A percentile compares a stretch with the other conserved stretches of the same genome.
These are phyloP conservation scores for Dicycla oo DNA, from an alignment of 2,888 invertebrate species.

Conservation along the genomic window DNA sequence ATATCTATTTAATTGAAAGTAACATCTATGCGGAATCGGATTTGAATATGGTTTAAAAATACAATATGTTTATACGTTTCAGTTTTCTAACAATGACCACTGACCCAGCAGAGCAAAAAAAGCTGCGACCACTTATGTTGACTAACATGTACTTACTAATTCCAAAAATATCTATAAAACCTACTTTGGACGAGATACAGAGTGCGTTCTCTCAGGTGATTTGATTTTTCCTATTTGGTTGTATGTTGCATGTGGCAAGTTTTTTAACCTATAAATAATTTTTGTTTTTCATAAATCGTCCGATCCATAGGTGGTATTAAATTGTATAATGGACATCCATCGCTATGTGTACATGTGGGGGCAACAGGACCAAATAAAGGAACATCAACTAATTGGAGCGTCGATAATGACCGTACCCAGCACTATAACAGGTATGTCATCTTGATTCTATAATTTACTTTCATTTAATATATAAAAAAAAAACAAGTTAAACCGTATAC, in stretches of 20 bases:
- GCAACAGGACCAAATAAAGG: constrained; percentile 90
- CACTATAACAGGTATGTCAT: constrained; percentile 71
- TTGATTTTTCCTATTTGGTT: background rate
- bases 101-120: constrained; percentile 86
- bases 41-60: background rate
- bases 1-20: too few relatives aligned
- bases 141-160: constrained; percentile 92
- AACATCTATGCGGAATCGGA: background rate
- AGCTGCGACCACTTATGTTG: constrained; percentile 90
- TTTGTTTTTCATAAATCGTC: background rate
- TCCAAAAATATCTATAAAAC: constrained; percentile 91
- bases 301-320: constrained; percentile 86
- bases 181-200: constrained; percentile 93
- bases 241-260: too few relatives aligned
- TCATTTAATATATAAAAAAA: background rate
- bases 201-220: constrained; percentile 90
- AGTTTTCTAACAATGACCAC: constrained; percentile 88
- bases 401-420: constrained; percentile 64
- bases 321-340: constrained; percentile 93
- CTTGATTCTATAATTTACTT: constrained; percentile 12
- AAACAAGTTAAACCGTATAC: background rate
- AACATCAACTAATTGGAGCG: constrained; percentile 58
- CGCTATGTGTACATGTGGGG: constrained; percentile 95
- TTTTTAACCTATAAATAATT: background rate
- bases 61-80: constrained; percentile 19